Evolutionary conservation across 2,797 vertebrate genomes (phyloP), one percentile per base, ranked within the genome.

Genomic region (Streptopelia turtur): DNA sequence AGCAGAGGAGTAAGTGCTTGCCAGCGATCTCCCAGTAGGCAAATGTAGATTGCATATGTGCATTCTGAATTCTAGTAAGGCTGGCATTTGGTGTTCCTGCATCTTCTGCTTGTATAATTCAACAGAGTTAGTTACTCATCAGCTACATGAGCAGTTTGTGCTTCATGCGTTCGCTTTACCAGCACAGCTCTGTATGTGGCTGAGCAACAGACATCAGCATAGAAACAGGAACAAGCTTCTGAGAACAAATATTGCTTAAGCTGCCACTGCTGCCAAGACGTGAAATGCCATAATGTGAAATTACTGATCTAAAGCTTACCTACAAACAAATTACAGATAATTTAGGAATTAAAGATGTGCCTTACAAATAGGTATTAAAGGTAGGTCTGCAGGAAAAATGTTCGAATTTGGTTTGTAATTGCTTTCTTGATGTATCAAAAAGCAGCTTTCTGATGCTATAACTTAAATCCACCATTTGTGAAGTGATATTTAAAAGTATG

Each of bases 101-200:
- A 69, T 95, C 82, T 78, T 83, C 24, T 88, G 79, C 83, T 90
- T 85, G 15, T 93, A 61, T 91, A 89, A 94, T 95, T 87, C 72
- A 75, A 30, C 16, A 13, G 57, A 64, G 53, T 77, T 89, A 90
- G 84, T 86, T 90, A 41, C 71, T 71, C 41, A 21, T 85, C 30
- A 55, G 22, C 23, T 53, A 56, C 45, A 50, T 88, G 83, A 83
- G 65, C 60, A 61, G 49, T 59, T 15, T 86, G 13, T 85, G 82
- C 93, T 95, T 83, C 76, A 80, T 94, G 95, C 41, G 13, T 83
- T 83, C 31, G 11, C 9, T 85, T 75, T 61, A 87, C 49, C 45
- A 37, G 33, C 0, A 0, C 60, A 78, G 39, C 76, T 72, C 7
- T 61, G 53, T 74, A 0, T 33, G 49, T 31, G 55, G 35, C 71